A percentile compares a stretch with the other conserved stretches of the same genome.
These are phyloP conservation scores for Papilio elwesi DNA, from an alignment of 2,888 invertebrate genomes.

Conservation along the genomic window DNA sequence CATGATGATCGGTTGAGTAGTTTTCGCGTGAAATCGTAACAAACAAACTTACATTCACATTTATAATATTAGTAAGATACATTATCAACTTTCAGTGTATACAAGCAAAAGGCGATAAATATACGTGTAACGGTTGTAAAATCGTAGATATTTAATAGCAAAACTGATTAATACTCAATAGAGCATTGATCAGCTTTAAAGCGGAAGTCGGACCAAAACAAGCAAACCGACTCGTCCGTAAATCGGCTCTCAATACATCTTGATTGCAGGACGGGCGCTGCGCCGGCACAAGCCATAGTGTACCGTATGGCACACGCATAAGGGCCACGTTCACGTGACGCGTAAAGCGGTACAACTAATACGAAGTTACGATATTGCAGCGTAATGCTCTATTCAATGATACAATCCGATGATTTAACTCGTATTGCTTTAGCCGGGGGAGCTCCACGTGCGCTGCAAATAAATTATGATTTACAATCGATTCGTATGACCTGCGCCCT, in stretches of 20 bases:
- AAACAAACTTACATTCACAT: no score
- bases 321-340: not conserved
- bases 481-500: no score
- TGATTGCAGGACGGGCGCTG: not conserved
- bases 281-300: not conserved
- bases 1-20: no score
- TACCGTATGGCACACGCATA: not conserved
- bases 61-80: no score
- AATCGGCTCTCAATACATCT: conserved; percentile 16
- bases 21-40: no score
- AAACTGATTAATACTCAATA: not conserved
- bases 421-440: not conserved
- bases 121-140: not conserved
- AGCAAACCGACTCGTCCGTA: conserved; percentile 9
- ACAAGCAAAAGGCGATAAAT: no score
- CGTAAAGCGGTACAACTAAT: not conserved
- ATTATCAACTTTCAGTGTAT: no score
- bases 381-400: conserved; percentile 16
- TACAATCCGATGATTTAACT: conserved; percentile 11
- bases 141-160: not conserved
- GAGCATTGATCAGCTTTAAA: conserved; percentile 1
- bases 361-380: conserved; percentile 10
- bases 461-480: not conserved
- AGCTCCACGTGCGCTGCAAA: not conserved
- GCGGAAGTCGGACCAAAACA: not conserved